Conservation (phyloP, 2,113 vertebrate species). For the Misgurnus mizolepis region DNA sequence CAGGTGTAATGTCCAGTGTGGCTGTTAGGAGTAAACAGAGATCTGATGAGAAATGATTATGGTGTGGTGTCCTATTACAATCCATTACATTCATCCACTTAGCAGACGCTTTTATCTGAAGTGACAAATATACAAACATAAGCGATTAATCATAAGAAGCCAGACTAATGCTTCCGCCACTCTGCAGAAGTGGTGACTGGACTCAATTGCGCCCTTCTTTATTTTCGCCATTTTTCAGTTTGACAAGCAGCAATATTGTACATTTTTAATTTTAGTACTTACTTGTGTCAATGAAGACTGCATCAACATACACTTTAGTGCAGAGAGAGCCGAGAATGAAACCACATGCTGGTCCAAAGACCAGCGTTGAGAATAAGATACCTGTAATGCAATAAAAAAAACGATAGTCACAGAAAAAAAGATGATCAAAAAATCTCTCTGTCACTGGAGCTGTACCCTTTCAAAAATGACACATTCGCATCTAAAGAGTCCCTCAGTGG, state of each 20-base stretch:
- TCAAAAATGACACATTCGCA: too few relatives aligned
- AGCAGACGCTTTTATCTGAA: neutral
- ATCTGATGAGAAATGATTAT: conserved; percentile 5
- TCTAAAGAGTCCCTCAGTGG: too few relatives aligned
- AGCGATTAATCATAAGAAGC: neutral
- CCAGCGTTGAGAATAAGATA: conserved; percentile 97
- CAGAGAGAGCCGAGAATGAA: conserved; percentile 99
- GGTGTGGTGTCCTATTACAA: neutral
- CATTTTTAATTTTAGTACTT: conserved; percentile 61
- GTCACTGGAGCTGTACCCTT: too few relatives aligned
- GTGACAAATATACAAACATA: neutral
- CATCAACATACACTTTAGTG: conserved; percentile 98
- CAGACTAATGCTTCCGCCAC: neutral
- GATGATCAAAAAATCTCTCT: too few relatives aligned
- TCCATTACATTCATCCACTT: conserved; percentile 1
- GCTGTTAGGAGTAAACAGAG: conserved; percentile 68
- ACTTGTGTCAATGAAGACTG: conserved; percentile 94
- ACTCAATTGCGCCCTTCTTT: neutral
- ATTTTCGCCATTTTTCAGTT: neutral
- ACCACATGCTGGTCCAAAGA: conserved; percentile 96
- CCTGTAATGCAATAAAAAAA: conserved; percentile 76
- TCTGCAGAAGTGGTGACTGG: neutral
- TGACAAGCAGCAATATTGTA: neutral
- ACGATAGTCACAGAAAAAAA: neutral
- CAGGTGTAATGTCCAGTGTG: conserved; percentile 87